Conservation (phyloP, 1,140 invertebrate genomes). For the Macrosteles quadrilineatus region DNA sequence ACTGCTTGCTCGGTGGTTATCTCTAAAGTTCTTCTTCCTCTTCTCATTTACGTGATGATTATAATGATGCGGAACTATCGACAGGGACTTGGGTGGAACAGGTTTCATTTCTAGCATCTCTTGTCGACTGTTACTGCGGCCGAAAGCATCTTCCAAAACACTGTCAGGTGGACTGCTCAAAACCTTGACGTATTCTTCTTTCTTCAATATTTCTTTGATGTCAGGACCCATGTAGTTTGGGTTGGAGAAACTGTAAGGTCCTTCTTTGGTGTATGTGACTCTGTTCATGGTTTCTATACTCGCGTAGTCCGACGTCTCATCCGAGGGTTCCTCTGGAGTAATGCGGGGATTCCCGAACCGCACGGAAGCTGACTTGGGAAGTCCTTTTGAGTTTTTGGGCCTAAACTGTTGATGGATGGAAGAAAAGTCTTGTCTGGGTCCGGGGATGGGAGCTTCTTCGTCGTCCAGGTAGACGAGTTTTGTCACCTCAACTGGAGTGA, state of each 20-base stretch:
- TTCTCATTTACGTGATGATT: conserved; percentile 43
- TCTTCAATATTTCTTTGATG: conserved; percentile 51
- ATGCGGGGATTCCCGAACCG: conserved; percentile 55
- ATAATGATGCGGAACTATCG: conserved; percentile 44
- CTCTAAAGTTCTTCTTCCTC: conserved; percentile 48
- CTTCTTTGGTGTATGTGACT: conserved; percentile 47
- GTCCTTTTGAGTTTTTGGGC: conserved; percentile 46
- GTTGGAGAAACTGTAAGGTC: conserved; percentile 56
- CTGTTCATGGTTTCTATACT: conserved; percentile 68
- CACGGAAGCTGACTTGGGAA: conserved; percentile 62
- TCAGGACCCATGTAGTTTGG: conserved; percentile 72
- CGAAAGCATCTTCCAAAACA: conserved; percentile 44
- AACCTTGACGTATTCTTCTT: conserved; percentile 40
- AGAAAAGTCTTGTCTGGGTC: conserved; percentile 41
- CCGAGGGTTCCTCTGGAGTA: conserved; percentile 63
- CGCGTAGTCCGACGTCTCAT: conserved; percentile 74
- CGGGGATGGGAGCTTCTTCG: conserved; percentile 49
- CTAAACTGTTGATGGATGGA: conserved; percentile 45
- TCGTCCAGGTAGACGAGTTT: conserved; percentile 70
- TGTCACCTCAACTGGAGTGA: conserved; percentile 68
- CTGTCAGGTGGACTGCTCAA: conserved; percentile 47
- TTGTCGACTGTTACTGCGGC: conserved; percentile 41
- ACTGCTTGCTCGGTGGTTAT: conserved; percentile 48
- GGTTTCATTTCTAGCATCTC: conserved; percentile 46
- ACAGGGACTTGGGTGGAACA: conserved; percentile 50